Conservation (phyloP, 2,113 vertebrate genomes). For the Pampusana beccarii region DNA sequence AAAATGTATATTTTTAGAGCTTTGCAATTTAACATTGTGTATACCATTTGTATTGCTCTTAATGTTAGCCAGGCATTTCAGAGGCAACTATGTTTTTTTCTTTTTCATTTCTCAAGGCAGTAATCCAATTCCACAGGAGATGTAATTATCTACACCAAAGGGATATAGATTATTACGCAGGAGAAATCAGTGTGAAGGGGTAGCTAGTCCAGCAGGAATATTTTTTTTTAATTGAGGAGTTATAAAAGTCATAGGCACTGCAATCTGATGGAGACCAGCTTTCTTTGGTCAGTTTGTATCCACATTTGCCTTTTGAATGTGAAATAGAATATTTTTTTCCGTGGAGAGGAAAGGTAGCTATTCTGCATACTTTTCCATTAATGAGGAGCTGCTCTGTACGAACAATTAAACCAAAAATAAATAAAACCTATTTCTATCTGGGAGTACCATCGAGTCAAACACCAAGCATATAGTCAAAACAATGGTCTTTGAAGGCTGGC, state of each 20-base stretch:
- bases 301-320: neutral
- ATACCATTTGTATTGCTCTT: neutral
- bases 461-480: conserved; percentile 23
- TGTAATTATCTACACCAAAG: conserved; percentile 4
- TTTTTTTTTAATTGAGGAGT: conserved; percentile 5
- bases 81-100: neutral
- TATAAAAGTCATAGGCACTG: neutral
- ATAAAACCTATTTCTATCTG: neutral
- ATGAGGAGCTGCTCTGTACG: neutral
- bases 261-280: neutral
- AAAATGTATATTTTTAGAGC: neutral
- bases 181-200: neutral
- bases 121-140: neutral
- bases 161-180: neutral
- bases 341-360: neutral
- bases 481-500: conserved; percentile 23
- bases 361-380: neutral
- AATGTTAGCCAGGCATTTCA: neutral
- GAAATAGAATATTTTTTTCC: neutral
- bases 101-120: neutral
- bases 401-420: conserved; percentile 35
- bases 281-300: neutral
- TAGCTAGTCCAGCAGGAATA: neutral
- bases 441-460: neutral
- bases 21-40: neutral